These are phyloP conservation scores for Ifrita kowaldi DNA, from an alignment of 2,113 vertebrate genomes.

Conservation along the genomic window DNA sequence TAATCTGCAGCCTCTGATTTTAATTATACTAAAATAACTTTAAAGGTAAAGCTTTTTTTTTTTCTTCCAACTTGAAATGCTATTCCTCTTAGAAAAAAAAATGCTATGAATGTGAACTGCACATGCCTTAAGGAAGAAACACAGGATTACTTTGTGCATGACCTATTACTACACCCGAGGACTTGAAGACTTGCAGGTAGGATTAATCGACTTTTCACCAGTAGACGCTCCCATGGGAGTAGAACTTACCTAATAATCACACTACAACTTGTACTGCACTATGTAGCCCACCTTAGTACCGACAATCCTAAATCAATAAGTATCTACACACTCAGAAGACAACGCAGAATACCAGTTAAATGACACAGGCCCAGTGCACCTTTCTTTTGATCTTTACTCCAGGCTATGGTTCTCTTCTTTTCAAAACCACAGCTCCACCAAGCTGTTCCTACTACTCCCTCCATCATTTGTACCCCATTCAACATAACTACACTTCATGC, in stretches of 20 bases:
- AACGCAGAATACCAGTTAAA: neutral
- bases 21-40: neutral
- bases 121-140: neutral
- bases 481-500: neutral
- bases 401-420: neutral
- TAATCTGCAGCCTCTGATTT: neutral
- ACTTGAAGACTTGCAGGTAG: neutral
- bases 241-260: neutral
- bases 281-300: neutral
- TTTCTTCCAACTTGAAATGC: neutral
- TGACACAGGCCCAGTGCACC: neutral
- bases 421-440: neutral
- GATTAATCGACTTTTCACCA: neutral
- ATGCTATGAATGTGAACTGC: neutral
- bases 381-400: neutral
- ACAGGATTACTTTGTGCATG: neutral
- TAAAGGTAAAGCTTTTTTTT: rapidly evolving
- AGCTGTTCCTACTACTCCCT: neutral
- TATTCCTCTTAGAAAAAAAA: neutral
- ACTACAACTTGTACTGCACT: neutral
- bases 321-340: neutral
- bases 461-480: neutral
- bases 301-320: neutral
- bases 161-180: neutral
- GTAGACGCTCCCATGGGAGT: neutral